These are phyloP conservation scores for Pseudoatta argentina DNA, from an alignment of 1,140 invertebrate genomes.

Conservation along the genomic window DNA sequence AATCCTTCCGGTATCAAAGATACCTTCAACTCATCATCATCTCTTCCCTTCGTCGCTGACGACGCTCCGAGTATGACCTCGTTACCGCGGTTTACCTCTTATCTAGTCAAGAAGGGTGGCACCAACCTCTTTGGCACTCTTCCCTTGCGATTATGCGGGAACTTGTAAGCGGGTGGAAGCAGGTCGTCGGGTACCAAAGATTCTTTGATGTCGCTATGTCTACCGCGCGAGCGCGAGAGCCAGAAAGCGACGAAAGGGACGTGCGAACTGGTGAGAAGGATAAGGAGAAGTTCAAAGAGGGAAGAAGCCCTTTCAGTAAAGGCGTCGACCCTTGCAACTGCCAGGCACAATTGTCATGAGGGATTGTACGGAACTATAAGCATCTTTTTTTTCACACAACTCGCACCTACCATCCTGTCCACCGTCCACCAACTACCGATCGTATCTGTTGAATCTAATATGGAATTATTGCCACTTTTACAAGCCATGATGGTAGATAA, in stretches of 20 bases:
- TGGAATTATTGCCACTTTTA: constrained; percentile 20
- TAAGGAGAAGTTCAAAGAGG: constrained; percentile 59
- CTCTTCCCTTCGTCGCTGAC: neutral
- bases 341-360: constrained; percentile 83
- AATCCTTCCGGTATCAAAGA: constrained; percentile 58
- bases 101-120: constrained; percentile 46
- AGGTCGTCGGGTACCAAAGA: constrained; percentile 62
- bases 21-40: constrained; percentile 41
- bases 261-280: constrained; percentile 30
- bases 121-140: constrained; percentile 27
- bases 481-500: constrained; percentile 67
- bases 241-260: constrained; percentile 41
- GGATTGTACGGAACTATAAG: constrained; percentile 69
- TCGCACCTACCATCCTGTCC: constrained; percentile 31
- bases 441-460: constrained; percentile 18
- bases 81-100: constrained; percentile 64
- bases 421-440: neutral
- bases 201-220: constrained; percentile 88
- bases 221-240: constrained; percentile 90
- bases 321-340: constrained; percentile 83
- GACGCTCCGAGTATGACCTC: constrained; percentile 56
- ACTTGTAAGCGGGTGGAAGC: constrained; percentile 57
- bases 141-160: constrained; percentile 67
- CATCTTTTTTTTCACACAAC: constrained; percentile 69
- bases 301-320: constrained; percentile 80